Evolutionary conservation across 2,797 vertebrate genomes (phyloP).

Genomic region (Phalanger gymnotis): DNA sequence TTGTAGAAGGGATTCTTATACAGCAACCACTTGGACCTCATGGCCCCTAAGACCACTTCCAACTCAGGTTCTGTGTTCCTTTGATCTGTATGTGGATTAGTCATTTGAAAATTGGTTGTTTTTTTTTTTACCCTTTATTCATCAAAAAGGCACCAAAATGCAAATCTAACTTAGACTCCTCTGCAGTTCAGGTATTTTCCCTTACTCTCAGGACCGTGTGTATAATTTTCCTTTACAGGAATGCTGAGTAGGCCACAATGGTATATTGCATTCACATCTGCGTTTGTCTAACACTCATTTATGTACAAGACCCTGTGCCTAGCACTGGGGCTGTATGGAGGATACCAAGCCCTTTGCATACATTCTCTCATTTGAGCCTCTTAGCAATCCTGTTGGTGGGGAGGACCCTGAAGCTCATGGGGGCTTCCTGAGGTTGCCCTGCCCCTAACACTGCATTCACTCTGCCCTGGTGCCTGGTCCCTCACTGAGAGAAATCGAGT

Average conservation of each 20-base stretch:
- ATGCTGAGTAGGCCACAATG: constrained; percentile 66
- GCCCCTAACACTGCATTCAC: no score
- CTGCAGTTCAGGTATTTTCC: constrained; percentile 69
- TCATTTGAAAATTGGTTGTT: constrained; percentile 62
- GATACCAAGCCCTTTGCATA: not conserved
- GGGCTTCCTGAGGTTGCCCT: not conserved
- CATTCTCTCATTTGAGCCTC: not conserved
- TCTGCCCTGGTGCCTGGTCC: not conserved
- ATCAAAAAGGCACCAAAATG: constrained; percentile 73
- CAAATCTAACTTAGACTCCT: constrained; percentile 67
- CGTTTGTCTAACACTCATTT: not conserved
- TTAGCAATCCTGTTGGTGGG: not conserved
- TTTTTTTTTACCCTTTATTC: constrained; percentile 66
- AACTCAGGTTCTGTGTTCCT: not conserved
- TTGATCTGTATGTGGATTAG: constrained; percentile 57
- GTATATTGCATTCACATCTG: not conserved
- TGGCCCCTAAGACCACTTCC: constrained; percentile 63
- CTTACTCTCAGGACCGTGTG: constrained; percentile 43
- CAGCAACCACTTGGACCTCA: not conserved
- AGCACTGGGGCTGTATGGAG: not conserved
- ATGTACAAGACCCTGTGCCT: not conserved
- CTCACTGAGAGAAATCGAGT: not conserved
- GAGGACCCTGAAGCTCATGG: not conserved
- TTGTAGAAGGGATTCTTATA: not conserved
- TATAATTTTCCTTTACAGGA: constrained; percentile 65